Base-by-base conservation (phyloP, 2,888 invertebrate genomes). In the Eupithecia exiguata region DNA sequence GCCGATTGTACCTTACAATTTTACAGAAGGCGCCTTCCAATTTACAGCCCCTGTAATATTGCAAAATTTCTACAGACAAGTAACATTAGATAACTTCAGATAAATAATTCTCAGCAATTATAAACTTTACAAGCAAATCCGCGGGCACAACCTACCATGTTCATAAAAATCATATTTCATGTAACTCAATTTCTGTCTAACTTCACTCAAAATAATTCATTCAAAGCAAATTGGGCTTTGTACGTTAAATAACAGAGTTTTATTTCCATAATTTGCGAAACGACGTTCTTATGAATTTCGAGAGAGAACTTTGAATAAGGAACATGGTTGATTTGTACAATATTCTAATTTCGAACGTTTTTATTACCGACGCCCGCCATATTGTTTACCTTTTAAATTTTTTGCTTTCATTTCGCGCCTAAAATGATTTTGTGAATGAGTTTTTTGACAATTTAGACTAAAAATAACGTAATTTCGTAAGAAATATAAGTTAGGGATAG, bases 171-270 rank as follows among this genome's bases (percentile, higher is more conserved):
- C 67, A 69, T 62, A 62, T 68, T 76, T 58, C 35, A 25, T 10
- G 38, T 70, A 63, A 49, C 66, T 49, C 72, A 68, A 70, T 70
- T 75, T 70, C 62, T 43, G 30, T 68, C 68, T 62, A 72, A 72
- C 72, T 68, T 75, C 30, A 36, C 46, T 58, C 58, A 25, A 21
- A 21, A 12, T 49, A 69, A 71, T 71, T 66, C 21, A 53, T 70
- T 71, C 30, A 70, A 68, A 65, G 70, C 25, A 67, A 75, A 70
- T 72, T 65, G 46, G 68, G 43, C 70, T 75, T 70, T 70, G 68
- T 68, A 18, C 9, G 5, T 21, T 36, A 43, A 53, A 43, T 18
- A 1, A 70, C 63, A 72, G 53, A 69, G 72, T 16, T 63, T 72
- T 68, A 62, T 72, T 63, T 65, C 30, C 62, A 67, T 68, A 58